phyloP scores from a whole-genome alignment of 2,113 vertebrate genomes.

The Gymnobelideus leadbeateri region DNA sequence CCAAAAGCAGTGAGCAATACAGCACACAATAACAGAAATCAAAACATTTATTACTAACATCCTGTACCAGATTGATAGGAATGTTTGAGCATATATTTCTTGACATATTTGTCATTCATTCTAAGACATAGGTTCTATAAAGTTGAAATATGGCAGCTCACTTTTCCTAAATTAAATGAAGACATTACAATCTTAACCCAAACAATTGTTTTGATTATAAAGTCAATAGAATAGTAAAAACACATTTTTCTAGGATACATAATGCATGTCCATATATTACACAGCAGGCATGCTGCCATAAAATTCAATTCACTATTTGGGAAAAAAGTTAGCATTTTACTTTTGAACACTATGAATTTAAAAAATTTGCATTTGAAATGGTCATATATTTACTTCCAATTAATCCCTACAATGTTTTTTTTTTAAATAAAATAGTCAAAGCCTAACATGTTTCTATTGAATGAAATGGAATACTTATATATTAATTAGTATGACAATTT shows the following conservation, averaged over 20 bases:
- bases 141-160: slow-evolving; percentile 45
- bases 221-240: slow-evolving; percentile 36
- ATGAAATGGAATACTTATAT: no score
- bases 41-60: slow-evolving; percentile 49
- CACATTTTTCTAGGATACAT: slow-evolving; percentile 24
- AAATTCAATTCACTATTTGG: slow-evolving; percentile 6
- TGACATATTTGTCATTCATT: slow-evolving; percentile 40
- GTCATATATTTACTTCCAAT: background rate
- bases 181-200: slow-evolving; percentile 54
- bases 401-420: slow-evolving; percentile 6
- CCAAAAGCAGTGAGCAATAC: slow-evolving; percentile 5
- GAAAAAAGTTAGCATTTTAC: background rate
- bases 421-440: slow-evolving; percentile 1
- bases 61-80: slow-evolving; percentile 18
- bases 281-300: background rate
- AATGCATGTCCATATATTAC: background rate
- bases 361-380: background rate
- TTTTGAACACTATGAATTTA: slow-evolving; percentile 1
- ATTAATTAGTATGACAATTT: no score
- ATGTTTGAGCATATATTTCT: slow-evolving; percentile 55
- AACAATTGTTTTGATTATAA: slow-evolving; percentile 50
- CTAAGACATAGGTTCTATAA: slow-evolving; percentile 52
- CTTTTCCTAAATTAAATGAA: slow-evolving; percentile 61
- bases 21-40: slow-evolving; percentile 45
- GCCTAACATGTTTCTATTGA: background rate